Evolutionary conservation across 2,797 vertebrate species (phyloP).

Genomic region (Galago senegalensis): DNA sequence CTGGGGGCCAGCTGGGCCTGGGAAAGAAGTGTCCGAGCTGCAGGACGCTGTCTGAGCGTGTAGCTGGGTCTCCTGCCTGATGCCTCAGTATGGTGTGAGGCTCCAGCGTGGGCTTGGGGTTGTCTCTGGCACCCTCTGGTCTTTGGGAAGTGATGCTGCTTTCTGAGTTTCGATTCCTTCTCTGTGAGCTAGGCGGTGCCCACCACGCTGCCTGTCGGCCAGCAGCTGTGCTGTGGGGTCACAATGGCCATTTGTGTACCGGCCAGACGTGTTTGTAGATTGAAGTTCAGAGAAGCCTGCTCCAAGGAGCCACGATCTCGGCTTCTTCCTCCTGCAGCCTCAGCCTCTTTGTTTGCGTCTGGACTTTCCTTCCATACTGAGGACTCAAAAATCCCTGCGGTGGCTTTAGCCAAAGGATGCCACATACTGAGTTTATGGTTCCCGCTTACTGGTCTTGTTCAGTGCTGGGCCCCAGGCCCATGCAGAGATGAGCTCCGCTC

Average conservation of each 20-base stretch:
- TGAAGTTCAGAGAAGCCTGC: background rate
- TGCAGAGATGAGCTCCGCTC: background rate
- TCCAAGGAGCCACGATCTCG: too few species aligned
- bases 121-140: background rate
- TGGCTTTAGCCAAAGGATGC: background rate
- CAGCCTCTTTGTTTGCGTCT: background rate
- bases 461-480: fast-evolving
- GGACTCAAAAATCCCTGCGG: background rate
- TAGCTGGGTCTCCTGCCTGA: fast-evolving
- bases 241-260: fast-evolving
- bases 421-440: too few species aligned
- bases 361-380: background rate
- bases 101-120: background rate
- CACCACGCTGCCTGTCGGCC: fast-evolving
- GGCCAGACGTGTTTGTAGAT: too few species aligned
- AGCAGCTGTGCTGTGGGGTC: background rate
- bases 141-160: too few species aligned
- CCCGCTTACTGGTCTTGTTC: background rate
- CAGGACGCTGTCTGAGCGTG: background rate
- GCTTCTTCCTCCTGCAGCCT: too few species aligned
- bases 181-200: fast-evolving
- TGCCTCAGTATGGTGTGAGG: background rate
- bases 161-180: background rate
- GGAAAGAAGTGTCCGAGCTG: fast-evolving
- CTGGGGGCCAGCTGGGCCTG: fast-evolving